Conservation (phyloP, 1,140 invertebrate genomes). For the Drosophila chauvacae region DNA sequence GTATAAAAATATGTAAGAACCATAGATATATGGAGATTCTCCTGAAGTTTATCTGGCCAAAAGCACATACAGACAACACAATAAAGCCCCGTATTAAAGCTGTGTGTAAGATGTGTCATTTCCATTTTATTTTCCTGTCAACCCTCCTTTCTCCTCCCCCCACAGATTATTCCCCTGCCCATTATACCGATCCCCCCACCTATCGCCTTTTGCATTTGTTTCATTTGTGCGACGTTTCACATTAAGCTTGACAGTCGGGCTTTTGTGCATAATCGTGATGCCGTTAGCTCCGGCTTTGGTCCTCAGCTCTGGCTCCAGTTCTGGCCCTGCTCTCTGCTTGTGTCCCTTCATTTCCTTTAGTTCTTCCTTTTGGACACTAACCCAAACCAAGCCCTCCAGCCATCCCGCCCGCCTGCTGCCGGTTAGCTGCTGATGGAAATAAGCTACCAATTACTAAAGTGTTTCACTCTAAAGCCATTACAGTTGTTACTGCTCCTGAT, state of each 20-base stretch:
- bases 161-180: not conserved
- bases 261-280: slow-evolving; percentile 79
- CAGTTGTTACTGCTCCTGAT: slow-evolving; percentile 34
- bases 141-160: not conserved
- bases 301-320: slow-evolving; percentile 5
- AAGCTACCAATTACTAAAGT: slow-evolving; percentile 82
- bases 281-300: slow-evolving; percentile 65
- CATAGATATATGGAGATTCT: slow-evolving; percentile 28
- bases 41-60: slow-evolving; percentile 26
- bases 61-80: slow-evolving; percentile 17
- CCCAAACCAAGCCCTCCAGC: not conserved
- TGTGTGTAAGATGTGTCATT: slow-evolving; percentile 43
- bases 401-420: not conserved
- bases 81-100: slow-evolving; percentile 28
- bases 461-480: slow-evolving; percentile 63
- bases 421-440: slow-evolving; percentile 54
- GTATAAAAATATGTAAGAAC: slow-evolving; percentile 4
- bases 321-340: not conserved
- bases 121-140: slow-evolving; percentile 33
- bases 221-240: slow-evolving; percentile 76
- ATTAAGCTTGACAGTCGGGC: slow-evolving; percentile 74
- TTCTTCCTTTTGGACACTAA: slow-evolving; percentile 11
- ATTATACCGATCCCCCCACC: slow-evolving; percentile 7
- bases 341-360: slow-evolving; percentile 17
- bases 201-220: slow-evolving; percentile 70